Base-by-base conservation (phyloP, 37 sponge, comb jelly and placozoan species). In the Aphrocallistes beatrix region DNA sequence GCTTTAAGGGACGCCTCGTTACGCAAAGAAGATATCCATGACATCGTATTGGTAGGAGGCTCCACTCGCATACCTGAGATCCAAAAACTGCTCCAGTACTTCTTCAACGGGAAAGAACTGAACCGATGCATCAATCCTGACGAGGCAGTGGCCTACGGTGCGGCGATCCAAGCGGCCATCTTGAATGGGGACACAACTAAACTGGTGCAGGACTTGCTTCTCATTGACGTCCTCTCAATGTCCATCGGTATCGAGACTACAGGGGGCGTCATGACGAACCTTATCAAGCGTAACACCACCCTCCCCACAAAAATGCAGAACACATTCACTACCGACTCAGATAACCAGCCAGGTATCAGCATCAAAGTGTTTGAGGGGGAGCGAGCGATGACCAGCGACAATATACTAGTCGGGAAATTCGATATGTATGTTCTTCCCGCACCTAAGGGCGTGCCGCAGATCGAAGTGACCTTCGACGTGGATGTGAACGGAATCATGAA, bases 141-240 rank as follows among this genome's bases (percentile, higher is more conserved):
- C 84, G 97, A 96, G 81, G 97, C 97, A 50, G 97, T 96, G n/a
- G 97, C 97, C 39, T 96, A 96, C 84, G 97, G 97, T 38, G 97
- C 97, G 75, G 97, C 97, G 50, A 93, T 96, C 19, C 94, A 94
- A 37, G 97, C 93, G 34, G 97, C 97, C 45, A 94, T 96, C 39
- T 75, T 96, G 51, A 38, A 84, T 85, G 97, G 97, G 51, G 94
- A 96, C 87, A 96, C 91, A 81, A 94, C 93, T 39, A 90, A 96
- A 51, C 94, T 92, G 81, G 93, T 96, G 0, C 94, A 96, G 81
- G 94, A 96, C 51, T 86, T 96, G 16, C 85, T 94, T 0, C 93
- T 96, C 0, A 89, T 96, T 36, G 97, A 96, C 84, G 94, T 96
- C 28, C 90, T 92, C 37, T 91, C 93, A 17, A 88, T 96, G 6